Percentiles rank a stretch among this genome's conserved stretches.
Evolutionary conservation across 1,140 invertebrate genomes (phyloP).

Genomic region (Anadara kagoshimensis): DNA sequence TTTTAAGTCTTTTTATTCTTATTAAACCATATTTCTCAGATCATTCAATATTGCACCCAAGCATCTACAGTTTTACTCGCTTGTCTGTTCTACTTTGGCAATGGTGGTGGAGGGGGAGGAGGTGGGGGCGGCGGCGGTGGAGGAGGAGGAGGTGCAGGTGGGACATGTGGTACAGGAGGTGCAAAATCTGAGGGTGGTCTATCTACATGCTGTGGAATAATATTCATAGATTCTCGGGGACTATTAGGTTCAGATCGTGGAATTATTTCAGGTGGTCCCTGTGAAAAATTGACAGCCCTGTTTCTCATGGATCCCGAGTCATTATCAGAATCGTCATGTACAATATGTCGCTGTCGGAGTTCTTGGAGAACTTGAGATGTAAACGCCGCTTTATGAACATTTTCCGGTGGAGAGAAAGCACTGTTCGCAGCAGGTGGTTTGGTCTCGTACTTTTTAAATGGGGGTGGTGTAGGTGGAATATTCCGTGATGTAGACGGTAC

Average conservation of each 20-base stretch:
- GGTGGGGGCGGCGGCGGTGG: slow-evolving; percentile 17
- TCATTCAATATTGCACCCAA: no score
- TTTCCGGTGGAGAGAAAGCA: neutral
- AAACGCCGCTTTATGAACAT: slow-evolving; percentile 24
- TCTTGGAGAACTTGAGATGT: slow-evolving; percentile 31
- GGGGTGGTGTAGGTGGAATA: slow-evolving; percentile 20
- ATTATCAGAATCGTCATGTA: slow-evolving; percentile 14
- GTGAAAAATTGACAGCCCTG: slow-evolving; percentile 32
- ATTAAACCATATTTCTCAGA: no score
- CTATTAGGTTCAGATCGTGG: slow-evolving; percentile 36
- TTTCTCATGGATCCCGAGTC: slow-evolving; percentile 13
- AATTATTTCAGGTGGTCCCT: slow-evolving; percentile 31
- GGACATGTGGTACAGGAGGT: neutral
- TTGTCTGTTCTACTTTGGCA: neutral
- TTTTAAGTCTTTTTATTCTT: no score
- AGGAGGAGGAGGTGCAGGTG: slow-evolving; percentile 7
- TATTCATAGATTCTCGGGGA: slow-evolving; percentile 34
- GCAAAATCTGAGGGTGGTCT: neutral
- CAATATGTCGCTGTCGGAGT: slow-evolving; percentile 22
- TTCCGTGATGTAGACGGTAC: slow-evolving; percentile 4
- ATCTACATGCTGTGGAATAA: slow-evolving; percentile 12
- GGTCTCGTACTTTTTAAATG: slow-evolving; percentile 3
- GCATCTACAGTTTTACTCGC: neutral
- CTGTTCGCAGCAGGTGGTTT: neutral
- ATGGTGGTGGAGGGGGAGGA: slow-evolving; percentile 5